Percentiles rank a stretch among this genome's conserved stretches.
Evolutionary conservation across 2,113 vertebrate genomes (phyloP).

Genomic region (Agapornis roseicollis): DNA sequence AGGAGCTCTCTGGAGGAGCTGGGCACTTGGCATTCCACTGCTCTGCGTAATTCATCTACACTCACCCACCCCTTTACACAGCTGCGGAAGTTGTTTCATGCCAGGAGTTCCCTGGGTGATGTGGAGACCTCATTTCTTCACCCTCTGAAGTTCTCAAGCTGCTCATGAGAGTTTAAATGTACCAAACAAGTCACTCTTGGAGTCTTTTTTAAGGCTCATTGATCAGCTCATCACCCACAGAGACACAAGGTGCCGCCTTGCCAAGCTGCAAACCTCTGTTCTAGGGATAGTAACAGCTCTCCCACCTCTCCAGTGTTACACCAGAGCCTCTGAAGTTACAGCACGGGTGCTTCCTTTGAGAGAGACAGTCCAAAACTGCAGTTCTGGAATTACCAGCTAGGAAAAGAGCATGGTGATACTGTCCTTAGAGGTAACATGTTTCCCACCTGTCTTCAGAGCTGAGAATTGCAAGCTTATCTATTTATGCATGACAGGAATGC

Average conservation of each 20-base stretch:
- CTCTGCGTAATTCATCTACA: background rate
- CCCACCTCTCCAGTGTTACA: background rate
- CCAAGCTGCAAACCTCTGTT: background rate
- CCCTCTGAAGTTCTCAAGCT: background rate
- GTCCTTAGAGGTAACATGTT: background rate
- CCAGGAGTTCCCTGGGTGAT: background rate
- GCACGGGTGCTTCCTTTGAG: fast-evolving
- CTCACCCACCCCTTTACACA: background rate
- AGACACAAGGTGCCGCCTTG: fast-evolving
- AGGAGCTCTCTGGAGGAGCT: background rate
- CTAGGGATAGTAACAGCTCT: background rate
- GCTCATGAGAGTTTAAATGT: background rate
- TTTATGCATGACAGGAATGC: background rate
- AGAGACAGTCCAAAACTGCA: background rate
- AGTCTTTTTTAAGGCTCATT: background rate
- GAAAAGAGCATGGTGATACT: background rate
- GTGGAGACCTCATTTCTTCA: background rate
- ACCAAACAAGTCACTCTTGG: background rate
- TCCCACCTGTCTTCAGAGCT: background rate
- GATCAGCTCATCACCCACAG: background rate
- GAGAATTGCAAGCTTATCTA: background rate
- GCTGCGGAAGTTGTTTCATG: background rate
- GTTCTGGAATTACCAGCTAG: background rate
- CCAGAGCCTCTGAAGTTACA: background rate
- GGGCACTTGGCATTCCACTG: background rate